These are phyloP conservation scores for Boulengeromyrus knoepffleri DNA, from an alignment of 2,113 vertebrate species.

Conservation along the genomic window DNA sequence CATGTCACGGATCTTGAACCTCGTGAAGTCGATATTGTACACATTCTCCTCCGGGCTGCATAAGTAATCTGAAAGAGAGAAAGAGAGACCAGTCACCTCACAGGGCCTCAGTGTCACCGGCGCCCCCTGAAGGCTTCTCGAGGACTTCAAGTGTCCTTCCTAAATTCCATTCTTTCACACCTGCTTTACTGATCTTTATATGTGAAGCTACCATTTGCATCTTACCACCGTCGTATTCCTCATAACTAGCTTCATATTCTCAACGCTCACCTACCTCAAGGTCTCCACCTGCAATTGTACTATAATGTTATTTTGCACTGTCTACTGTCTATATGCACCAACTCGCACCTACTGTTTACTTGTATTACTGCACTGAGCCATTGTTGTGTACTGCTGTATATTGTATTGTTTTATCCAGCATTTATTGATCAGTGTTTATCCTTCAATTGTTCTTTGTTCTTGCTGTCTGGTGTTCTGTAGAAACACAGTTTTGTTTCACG, in stretches of 20 bases:
- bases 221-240: background rate
- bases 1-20: constrained; percentile 98
- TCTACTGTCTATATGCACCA: background rate
- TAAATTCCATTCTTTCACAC: background rate
- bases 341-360: background rate
- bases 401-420: background rate
- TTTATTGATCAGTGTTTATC: background rate
- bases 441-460: background rate
- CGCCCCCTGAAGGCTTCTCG: background rate
- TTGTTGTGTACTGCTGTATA: background rate
- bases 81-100: background rate
- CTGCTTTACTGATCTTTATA: background rate
- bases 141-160: background rate
- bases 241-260: background rate
- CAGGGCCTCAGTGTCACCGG: background rate
- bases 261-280: background rate
- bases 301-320: background rate
- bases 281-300: background rate
- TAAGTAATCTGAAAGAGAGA: constrained; percentile 72
- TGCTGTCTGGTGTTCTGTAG: background rate
- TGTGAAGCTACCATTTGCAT: background rate
- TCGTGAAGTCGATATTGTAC: constrained; percentile 92
- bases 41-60: constrained; percentile 89
- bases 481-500: background rate
- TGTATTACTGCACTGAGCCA: background rate